A percentile compares a stretch with the other conserved stretches of the same genome.
These are phyloP conservation scores for Psittacula derbiana DNA, from an alignment of 2,797 vertebrate genomes.

Conservation along the genomic window DNA sequence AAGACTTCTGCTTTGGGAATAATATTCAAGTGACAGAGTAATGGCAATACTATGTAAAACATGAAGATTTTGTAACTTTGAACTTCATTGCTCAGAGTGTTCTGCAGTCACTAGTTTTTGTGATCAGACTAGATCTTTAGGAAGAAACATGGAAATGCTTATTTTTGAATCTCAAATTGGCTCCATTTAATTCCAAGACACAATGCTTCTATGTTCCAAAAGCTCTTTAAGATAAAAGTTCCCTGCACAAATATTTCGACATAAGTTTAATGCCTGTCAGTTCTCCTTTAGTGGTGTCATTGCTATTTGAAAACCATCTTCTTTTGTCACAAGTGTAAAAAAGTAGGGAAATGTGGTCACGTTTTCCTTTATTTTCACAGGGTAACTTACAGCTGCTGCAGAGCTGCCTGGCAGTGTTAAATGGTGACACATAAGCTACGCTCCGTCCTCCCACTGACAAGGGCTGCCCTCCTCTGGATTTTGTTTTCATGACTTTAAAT, in stretches of 20 bases:
- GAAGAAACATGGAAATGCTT: not conserved
- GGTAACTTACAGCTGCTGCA: constrained; percentile 96
- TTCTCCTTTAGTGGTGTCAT: not conserved
- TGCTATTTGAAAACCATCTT: not conserved
- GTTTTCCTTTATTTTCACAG: constrained; percentile 74
- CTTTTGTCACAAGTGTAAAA: not conserved
- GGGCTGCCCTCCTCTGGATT: constrained; percentile 83
- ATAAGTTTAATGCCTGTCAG: not conserved
- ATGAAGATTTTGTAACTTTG: not conserved
- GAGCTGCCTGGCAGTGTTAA: constrained; percentile 93
- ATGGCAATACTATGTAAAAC: not conserved
- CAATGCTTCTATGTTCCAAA: not conserved
- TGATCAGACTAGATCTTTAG: not conserved
- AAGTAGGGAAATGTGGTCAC: not conserved
- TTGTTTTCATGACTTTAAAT: constrained; percentile 71
- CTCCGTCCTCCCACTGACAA: constrained; percentile 72
- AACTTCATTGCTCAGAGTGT: not conserved
- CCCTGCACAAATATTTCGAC: not conserved
- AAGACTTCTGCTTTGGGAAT: not conserved
- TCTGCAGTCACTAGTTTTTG: not conserved
- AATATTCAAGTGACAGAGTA: not conserved
- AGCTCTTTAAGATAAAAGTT: not conserved
- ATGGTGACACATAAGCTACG: constrained; percentile 89
- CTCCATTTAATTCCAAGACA: not conserved
- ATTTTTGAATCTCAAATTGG: not conserved